Evolutionary conservation across 1,140 invertebrate species (phyloP).

Genomic region (Conus ventricosus): DNA sequence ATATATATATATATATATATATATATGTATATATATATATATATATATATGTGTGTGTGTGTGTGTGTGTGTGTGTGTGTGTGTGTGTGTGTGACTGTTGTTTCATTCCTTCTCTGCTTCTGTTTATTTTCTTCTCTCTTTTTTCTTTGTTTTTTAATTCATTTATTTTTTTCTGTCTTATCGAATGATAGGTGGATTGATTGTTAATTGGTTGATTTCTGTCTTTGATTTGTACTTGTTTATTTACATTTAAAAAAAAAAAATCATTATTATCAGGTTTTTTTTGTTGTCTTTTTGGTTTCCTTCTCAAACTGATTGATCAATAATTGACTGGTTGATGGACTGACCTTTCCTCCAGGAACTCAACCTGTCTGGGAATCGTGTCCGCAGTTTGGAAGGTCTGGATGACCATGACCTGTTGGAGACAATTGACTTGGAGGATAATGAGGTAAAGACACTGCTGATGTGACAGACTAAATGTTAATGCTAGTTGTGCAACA

Average conservation of each 20-base stretch:
- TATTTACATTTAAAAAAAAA: no score
- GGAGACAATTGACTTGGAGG: slow-evolving; percentile 69
- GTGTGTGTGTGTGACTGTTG: no score
- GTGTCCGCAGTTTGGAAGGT: slow-evolving; percentile 69
- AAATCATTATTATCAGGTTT: background rate
- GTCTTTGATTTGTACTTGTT: no score
- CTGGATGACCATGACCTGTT: slow-evolving; percentile 68
- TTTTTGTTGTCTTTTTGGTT: background rate
- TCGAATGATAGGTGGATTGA: background rate
- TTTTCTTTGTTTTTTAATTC: no score
- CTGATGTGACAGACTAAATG: no score
- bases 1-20: no score
- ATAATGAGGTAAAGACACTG: slow-evolving; percentile 67
- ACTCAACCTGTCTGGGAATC: slow-evolving; percentile 70
- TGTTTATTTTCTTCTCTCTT: background rate
- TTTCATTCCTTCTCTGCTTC: background rate
- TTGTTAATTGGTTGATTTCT: background rate
- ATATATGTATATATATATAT: no score
- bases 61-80: no score
- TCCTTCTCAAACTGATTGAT: background rate
- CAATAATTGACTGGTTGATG: background rate
- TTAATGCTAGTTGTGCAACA: no score
- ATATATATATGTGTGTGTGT: no score
- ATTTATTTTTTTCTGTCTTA: background rate
- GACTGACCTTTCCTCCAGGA: background rate